Evolutionary conservation across 2,888 invertebrate species (phyloP), one percentile per base, ranked within the genome.

Genomic region (Ormia ochracea): DNA sequence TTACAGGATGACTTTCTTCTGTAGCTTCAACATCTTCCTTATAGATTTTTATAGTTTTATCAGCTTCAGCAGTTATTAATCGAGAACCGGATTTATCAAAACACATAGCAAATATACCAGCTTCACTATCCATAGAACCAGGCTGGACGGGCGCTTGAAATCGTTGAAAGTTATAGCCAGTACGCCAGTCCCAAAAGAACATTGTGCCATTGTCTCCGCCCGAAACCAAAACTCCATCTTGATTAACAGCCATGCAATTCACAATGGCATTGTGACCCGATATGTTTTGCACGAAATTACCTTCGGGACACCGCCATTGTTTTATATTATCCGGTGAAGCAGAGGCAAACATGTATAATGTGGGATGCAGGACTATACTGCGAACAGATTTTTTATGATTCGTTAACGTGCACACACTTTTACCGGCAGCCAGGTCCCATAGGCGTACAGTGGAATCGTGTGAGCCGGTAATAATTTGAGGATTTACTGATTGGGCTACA

Each of bases 41-140:
- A 91, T 99, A 99, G 82, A 99, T 95, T 92, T 99, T 99, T 84
- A 99, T 97, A 0, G 99, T 99, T 90, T 99, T 99, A 90, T 99
- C 99, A 0, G 99, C 98, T 90, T 99, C 99, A 0, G 97, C 96
- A 0, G 99, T 98, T 83, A 99, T 96, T 81, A 99, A 93, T 19
- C 99, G 93, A 0, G 96, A 94, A 23, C 98, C 98, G n/a, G 97
- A 97, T 83, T 95, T 94, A 90, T 99, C 99, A 90, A 96, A 99
- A 0, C 94, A 94, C 93, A 98, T 95, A 65, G 98, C 94, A 91
- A 98, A 99, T 82, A 99, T 95, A 45, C 99, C 99, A 17, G 98
- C 96, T 90, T 99, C 99, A 14, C 98, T 98, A 90, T 99, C 99
- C 94, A 99, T 99, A 0, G 99, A 99, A 12, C 99, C 99, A 0